Base-by-base conservation (phyloP, 1,140 invertebrate species). In the Brachionus asplanchnoidis region DNA sequence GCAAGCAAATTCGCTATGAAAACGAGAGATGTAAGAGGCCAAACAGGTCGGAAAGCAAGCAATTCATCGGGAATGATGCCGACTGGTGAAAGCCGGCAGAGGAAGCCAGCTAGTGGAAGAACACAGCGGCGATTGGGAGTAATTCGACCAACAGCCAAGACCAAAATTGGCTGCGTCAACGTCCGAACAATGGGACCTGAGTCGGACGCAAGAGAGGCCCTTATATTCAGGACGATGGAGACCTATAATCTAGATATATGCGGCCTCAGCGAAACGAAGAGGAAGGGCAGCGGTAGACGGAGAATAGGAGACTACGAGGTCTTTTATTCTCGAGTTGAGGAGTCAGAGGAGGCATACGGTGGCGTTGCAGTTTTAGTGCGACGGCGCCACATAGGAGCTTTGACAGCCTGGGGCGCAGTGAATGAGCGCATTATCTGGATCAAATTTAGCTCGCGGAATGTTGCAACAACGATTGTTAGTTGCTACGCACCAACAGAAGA, bases 401-500 rank as follows among this genome's bases (percentile, higher is more conserved):
- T 78, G 20, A 78, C 44, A 28, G 32, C 32, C 2, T 79, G 53
- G 77, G 44, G 17, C 8, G 32, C 77, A 40, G 44, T 79, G 26
- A 50, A 50, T 28, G 77, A 79, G 32, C 77, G 77, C 32, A 79
- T 79, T 46, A 79, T 79, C 56, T 40, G 32, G 44, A 2, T 20
- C 77, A 36, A 46, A 36, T 79, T 79, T 50, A 65, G 42, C 32
- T 79, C 32, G 26, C 32, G 42, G 32, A 36, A 79, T 65, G 77
- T 79, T 50, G 50, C 50, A 53, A 53, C 50, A 53, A 85, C 85
- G 0, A 73, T 85, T 50, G 60, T 84, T 2, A 66, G 75, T 20
- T 80, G 68, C 42, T 86, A 86, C 65, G 85, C 86, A 65, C 86
- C 86, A 53, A 87, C 80, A 28, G 82, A 86, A 46, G 17, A 12